Evolutionary conservation across 1,140 invertebrate species (phyloP), one percentile per base, ranked within the genome.

Genomic region (Zaprionus capensis): DNA sequence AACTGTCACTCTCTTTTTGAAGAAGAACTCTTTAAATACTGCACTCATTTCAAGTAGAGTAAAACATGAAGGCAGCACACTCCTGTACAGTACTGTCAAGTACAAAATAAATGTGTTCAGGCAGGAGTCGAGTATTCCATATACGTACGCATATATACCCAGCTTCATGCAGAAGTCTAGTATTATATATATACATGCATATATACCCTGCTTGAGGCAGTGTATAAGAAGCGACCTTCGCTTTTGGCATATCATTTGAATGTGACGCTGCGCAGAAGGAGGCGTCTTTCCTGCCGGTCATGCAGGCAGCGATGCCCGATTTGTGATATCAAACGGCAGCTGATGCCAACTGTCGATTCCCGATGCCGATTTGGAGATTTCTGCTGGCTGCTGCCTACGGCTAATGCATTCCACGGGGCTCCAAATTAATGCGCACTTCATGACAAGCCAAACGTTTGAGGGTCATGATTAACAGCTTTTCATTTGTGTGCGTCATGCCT

Each of bases 201-300:
- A 34, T 34, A 34, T 34, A 34, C 9, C 31, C 31, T 0, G 9
- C 31, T 34, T 11, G 31, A 34, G 31, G 31, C 9, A 51, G 17
- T 20, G 46, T 14, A 51, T 24, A 2, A 5, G 2, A 51, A 22
- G 46, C 46, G 4, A 22, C 15, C 6, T 14, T 5, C 3, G 20
- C 53, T 73, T 79, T 83, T 71, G 65, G 58, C 24, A 76, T 70
- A 81, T 86, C 82, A 84, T 84, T 84, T 83, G 81, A 84, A 84
- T 83, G 80, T 78, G 72, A 58, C 53, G n/a, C n/a, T 14, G 15
- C 12, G 38, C 38, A 41, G 12, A 72, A 46, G 56, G 57, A 49
- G 62, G 55, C 53, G 63, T 75, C 61, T 75, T 78, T 78, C 63
- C 82, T 78, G 82, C 78, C 71, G 82, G 82, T 86, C 82, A 85